Evolutionary conservation across 2,888 invertebrate genomes (phyloP).

Genomic region (Brachylomia viminalis): DNA sequence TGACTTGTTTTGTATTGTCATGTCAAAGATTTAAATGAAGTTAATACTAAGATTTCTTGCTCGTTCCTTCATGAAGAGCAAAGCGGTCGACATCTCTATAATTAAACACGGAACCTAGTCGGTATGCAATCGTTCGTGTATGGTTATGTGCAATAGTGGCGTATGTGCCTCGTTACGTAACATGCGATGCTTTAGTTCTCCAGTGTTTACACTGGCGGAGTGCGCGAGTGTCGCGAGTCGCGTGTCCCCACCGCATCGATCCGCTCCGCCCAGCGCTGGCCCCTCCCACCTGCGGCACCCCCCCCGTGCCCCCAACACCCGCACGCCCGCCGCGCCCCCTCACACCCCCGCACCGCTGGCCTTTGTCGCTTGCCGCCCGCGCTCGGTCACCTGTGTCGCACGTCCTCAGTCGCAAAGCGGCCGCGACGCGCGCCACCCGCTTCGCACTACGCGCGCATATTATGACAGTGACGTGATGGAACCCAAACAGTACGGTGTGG

Average conservation of each 20-base stretch:
- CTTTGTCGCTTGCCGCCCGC: constrained; percentile 87
- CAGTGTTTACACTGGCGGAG: constrained; percentile 85
- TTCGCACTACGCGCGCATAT: constrained; percentile 82
- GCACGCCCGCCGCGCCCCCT: constrained; percentile 70
- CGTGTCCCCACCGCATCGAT: constrained; percentile 90
- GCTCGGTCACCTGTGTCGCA: constrained; percentile 91
- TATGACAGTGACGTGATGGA: constrained; percentile 90
- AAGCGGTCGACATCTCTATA: constrained; percentile 61
- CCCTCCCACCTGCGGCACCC: constrained; percentile 85
- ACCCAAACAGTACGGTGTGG: constrained; percentile 88
- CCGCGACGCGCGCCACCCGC: constrained; percentile 91
- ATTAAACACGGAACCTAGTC: constrained; percentile 64
- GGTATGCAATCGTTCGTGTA: constrained; percentile 62
- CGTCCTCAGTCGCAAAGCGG: constrained; percentile 90
- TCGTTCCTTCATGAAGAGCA: constrained; percentile 36
- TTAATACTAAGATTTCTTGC: constrained; percentile 23
- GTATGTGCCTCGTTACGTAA: constrained; percentile 83
- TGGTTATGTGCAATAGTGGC: constrained; percentile 66
- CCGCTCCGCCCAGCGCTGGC: constrained; percentile 89
- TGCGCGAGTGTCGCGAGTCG: constrained; percentile 88
- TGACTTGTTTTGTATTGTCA: constrained; percentile 10
- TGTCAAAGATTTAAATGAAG: constrained; percentile 6
- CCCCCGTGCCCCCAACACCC: constrained; percentile 65
- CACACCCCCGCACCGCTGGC: constrained; percentile 84
- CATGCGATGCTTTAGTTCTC: constrained; percentile 79